Base-by-base conservation (phyloP, 2,113 vertebrate species). In the Varanus salvator region DNA sequence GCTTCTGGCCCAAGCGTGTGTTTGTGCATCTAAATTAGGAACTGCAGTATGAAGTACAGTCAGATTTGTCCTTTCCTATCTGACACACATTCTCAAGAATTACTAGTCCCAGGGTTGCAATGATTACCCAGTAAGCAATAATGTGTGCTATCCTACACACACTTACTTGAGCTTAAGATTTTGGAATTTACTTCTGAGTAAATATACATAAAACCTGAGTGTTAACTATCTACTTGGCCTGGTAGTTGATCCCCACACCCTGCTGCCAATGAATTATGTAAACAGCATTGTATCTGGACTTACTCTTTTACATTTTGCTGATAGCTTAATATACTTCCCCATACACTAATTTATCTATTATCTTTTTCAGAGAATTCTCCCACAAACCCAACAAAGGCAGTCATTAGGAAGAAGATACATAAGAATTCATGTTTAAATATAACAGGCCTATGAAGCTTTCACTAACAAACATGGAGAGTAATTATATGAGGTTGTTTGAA, bases 401-500 rank as follows among this genome's bases (percentile, higher is more conserved):
- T 83, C 92, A 88, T 92, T 92, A 85, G 76, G 90, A 84, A 68
- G 89, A 92, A 89, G 77, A 50, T 81, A 87, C 84, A 69, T 64
- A 88, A 84, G 85, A 87, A 89, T 85, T 77, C 77, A 44, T 86
- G 80, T 44, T 85, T 81, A 88, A 91, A 87, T 19, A 92, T 87
- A 94, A 87, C 2, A 87, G 27, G 27, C 4, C 0, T 27, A 31
- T 34, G 85, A 89, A 83, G 82, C 60, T 85, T 90, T 92, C 71
- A 82, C 85, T 82, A 89, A 87, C 83, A 95, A 94, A 96, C 83
- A 90, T 0, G 1, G 93, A 34, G 66, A 86, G 50, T 86, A 91
- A 87, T 92, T 92, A 92, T 17, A 27, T 66, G 38, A 71, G 60
- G n/a, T 76, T 90, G 76, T 91, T 90, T 91, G 87, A 94, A 93